Evolutionary conservation across 1,140 invertebrate genomes (phyloP).

Genomic region (Hylyphantes graminicola): DNA sequence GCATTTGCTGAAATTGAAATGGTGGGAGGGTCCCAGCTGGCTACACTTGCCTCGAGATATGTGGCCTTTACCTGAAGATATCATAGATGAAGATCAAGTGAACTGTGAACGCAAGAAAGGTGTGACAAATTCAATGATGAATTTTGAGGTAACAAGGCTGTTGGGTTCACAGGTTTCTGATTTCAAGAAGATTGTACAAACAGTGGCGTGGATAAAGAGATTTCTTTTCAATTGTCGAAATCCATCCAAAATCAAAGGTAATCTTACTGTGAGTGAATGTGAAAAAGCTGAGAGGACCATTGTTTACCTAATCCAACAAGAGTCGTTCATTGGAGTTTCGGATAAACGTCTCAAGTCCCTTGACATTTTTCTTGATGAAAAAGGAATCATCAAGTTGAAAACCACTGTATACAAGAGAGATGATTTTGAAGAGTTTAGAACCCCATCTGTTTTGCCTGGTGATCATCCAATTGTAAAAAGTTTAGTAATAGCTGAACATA

Average conservation of each 20-base stretch:
- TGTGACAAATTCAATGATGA: background rate
- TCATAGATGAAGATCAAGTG: slow-evolving; percentile 7
- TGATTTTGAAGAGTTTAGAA: slow-evolving; percentile 1
- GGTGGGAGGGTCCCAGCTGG: slow-evolving; percentile 22
- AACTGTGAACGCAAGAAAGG: slow-evolving; percentile 12
- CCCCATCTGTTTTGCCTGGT: slow-evolving; percentile 3
- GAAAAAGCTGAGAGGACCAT: slow-evolving; percentile 24
- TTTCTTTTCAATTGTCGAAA: slow-evolving; percentile 19
- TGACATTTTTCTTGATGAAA: slow-evolving; percentile 5
- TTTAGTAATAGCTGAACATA: slow-evolving; percentile 1
- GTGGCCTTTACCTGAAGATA: slow-evolving; percentile 34
- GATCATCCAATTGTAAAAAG: slow-evolving; percentile 4
- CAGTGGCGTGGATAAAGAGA: slow-evolving; percentile 4
- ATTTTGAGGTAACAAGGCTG: background rate
- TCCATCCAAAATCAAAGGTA: background rate
- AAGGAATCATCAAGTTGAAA: slow-evolving; percentile 24
- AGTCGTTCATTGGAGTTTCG: slow-evolving; percentile 7
- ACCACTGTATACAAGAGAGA: background rate
- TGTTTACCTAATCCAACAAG: slow-evolving; percentile 12
- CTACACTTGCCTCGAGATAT: background rate
- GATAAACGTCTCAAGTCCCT: background rate
- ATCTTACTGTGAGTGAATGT: background rate
- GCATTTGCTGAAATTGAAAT: background rate
- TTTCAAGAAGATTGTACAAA: background rate
- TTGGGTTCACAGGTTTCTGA: background rate